phyloP scores from a whole-genome alignment of 2,797 vertebrate genomes.

The Gobionotothen gibberifrons region DNA sequence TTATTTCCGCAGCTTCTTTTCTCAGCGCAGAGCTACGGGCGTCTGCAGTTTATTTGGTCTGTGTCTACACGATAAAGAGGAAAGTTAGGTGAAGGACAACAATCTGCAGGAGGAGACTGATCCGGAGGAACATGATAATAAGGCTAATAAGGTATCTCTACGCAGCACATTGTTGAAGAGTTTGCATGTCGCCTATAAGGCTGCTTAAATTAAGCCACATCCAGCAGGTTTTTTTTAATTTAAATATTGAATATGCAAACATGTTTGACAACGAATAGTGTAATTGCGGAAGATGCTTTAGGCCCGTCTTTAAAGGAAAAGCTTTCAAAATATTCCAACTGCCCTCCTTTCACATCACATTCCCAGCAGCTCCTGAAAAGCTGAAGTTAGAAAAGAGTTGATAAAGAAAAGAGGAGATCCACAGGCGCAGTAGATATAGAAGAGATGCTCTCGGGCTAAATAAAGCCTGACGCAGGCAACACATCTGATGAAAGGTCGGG shows the following conservation, averaged over 20 bases:
- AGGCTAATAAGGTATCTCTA: conserved; percentile 81
- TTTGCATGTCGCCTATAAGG: conserved; percentile 76
- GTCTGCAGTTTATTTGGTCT: conserved; percentile 60
- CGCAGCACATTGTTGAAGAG: conserved; percentile 78
- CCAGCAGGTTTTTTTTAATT: conserved; percentile 57
- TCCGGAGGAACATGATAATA: conserved; percentile 72
- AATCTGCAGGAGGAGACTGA: conserved; percentile 64
- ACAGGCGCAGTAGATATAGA: conserved; percentile 62
- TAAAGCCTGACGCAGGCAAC: conserved; percentile 49
- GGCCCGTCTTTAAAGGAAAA: conserved; percentile 65
- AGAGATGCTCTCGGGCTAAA: conserved; percentile 41
- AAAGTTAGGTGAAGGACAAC: conserved; percentile 78
- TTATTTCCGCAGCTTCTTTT: conserved; percentile 47
- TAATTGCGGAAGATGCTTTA: conserved; percentile 79
- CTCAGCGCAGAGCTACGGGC: conserved; percentile 52
- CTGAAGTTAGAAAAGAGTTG: conserved; percentile 76
- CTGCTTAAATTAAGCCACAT: conserved; percentile 80
- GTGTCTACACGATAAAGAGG: conserved; percentile 73
- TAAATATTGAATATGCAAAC: conserved; percentile 76
- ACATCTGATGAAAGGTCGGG: conserved; percentile 72
- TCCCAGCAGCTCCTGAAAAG: conserved; percentile 77
- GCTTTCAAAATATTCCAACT: conserved; percentile 71
- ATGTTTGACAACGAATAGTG: conserved; percentile 64
- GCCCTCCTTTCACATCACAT: conserved; percentile 65
- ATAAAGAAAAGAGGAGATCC: conserved; percentile 71